These are phyloP conservation scores for Strigamia maritima DNA, from an alignment of 2,888 invertebrate species.

Conservation along the genomic window DNA sequence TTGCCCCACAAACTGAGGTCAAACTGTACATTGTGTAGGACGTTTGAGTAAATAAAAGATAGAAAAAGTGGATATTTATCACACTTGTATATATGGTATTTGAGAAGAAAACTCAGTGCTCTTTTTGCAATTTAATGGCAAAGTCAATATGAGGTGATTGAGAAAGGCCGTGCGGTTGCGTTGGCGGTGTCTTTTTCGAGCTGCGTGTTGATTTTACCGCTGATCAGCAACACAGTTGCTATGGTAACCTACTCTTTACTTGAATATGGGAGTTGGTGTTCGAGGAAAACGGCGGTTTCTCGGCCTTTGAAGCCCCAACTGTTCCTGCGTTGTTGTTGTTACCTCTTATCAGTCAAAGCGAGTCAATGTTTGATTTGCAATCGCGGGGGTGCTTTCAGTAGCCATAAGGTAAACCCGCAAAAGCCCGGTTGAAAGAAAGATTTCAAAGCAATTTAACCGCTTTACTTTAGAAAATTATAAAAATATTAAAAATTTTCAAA, in stretches of 20 bases:
- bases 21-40: neutral
- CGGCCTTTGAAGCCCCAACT: constrained; percentile 3
- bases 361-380: constrained; percentile 19
- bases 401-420: constrained; percentile 6
- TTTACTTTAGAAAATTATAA: neutral
- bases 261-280: neutral
- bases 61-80: neutral
- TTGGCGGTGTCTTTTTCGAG: constrained; percentile 1
- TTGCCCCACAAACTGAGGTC: neutral
- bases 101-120: constrained; percentile 16
- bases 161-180: neutral
- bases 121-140: constrained; percentile 6
- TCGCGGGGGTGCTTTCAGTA: constrained; percentile 12
- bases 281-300: constrained; percentile 1
- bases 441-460: neutral
- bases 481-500: neutral
- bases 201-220: neutral
- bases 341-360: neutral
- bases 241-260: neutral
- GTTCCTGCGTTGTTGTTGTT: neutral
- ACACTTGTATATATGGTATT: neutral
- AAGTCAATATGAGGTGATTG: constrained; percentile 10
- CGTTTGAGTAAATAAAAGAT: neutral
- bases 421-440: neutral
- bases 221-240: neutral